Evolutionary conservation across 1,140 invertebrate genomes (phyloP), one percentile per base, ranked within the genome.

Genomic region (Dinothrombium tinctorium): DNA sequence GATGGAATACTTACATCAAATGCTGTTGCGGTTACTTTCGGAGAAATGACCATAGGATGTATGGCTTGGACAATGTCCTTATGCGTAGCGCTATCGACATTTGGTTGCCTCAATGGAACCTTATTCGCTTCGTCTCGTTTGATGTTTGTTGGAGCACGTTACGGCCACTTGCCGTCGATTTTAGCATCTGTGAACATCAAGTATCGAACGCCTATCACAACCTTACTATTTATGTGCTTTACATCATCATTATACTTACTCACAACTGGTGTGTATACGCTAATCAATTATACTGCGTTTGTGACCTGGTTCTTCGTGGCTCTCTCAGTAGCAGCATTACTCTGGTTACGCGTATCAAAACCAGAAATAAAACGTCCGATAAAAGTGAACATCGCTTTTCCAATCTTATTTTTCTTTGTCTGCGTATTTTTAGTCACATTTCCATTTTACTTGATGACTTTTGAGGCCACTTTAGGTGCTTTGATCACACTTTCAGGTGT

Each of bases 241-340:
- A 51, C 68, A 33, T 66, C 68, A 1, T 50, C 69, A 37, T 49
- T 59, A 12, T 69, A 69, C 59, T 50, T 72, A 32, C 56, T 59
- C 14, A 59, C 63, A 6, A 59, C 59, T 29, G 76, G 92, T 61
- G 69, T 95, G 33, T 78, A 78, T 52, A 67, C 73, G 11, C 63
- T 95, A 11, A 94, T 95, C 51, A 92, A 86, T 43, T 95, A 94
- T 56, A 75, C 79, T 51, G 81, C 77, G 42, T 86, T 94, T 52
- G 80, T 89, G 23, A 86, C 94, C 60, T 57, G 81, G 19, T 71
- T 83, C 47, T 90, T 92, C 58, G 83, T 84, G 28, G 76, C 74
- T 48, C 56, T 89, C 22, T 84, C 83, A 38, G 82, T 92, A 12
- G 70, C 73, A 45, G 84, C 79, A 1, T 66, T 95, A 31, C 60